Percentiles rank a stretch among this genome's conserved stretches.
Evolutionary conservation across 2,888 invertebrate species (phyloP).

Genomic region (Synanthedon formicaeformis): DNA sequence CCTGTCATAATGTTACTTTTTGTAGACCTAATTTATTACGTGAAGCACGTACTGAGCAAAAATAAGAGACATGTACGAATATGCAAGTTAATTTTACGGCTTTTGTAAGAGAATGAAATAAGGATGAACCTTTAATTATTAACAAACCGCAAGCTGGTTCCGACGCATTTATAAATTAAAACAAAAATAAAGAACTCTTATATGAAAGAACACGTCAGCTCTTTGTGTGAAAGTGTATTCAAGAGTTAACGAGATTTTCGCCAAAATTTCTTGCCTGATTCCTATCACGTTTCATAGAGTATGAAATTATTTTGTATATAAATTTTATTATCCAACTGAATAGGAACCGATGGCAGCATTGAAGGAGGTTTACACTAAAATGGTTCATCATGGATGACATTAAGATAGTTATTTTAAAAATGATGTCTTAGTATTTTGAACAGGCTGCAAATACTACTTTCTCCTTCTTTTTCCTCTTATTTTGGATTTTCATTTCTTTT

Average conservation of each 20-base stretch:
- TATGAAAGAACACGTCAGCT: not conserved
- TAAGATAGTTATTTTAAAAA: too few relatives aligned
- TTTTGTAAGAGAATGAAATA: constrained; percentile 49
- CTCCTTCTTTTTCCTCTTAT: too few relatives aligned
- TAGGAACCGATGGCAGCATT: too few relatives aligned
- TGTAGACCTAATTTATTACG: constrained; percentile 57
- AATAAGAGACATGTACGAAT: constrained; percentile 47
- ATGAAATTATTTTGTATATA: not conserved
- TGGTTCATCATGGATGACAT: too few relatives aligned
- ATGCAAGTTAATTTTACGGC: constrained; percentile 53
- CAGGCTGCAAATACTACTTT: too few relatives aligned
- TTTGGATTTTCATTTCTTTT: too few relatives aligned
- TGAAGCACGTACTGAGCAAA: constrained; percentile 45
- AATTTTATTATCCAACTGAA: too few relatives aligned
- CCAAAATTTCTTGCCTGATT: not conserved
- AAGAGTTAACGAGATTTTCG: not conserved
- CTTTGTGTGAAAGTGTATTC: not conserved
- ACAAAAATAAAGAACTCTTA: not conserved
- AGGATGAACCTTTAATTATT: constrained; percentile 54
- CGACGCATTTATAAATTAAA: constrained; percentile 1
- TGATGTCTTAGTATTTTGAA: too few relatives aligned
- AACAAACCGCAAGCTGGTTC: constrained; percentile 30
- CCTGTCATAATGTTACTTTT: constrained; percentile 47
- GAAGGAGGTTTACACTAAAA: too few relatives aligned
- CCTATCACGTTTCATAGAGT: not conserved